Evolutionary conservation across 30 jellyfish, hydroid and myxozoan species (phyloP), one percentile per base, ranked within the genome.

Genomic region (Nemopilema nomurai): DNA sequence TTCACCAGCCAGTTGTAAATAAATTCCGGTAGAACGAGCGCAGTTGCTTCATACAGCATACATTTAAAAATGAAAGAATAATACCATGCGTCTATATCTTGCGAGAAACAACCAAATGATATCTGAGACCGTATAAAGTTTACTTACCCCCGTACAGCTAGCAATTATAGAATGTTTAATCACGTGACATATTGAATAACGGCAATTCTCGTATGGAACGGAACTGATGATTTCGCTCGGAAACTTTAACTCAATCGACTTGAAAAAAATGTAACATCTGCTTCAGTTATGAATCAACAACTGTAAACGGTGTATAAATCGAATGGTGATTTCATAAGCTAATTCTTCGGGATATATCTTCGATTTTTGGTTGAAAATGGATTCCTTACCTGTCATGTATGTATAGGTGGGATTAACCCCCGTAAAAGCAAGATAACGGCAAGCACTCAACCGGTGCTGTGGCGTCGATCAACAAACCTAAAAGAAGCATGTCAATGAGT

Each of bases 391-490:
- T 30, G 21, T 57, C 77, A 20, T 18, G 66, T 21, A 27, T 28
- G 62, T 53, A 20, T 26, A 18, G 23, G 21, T 31, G 66, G 77
- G 62, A 57, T 74, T 68, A 7, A 62, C 87, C 87, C 87, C 87
- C 87, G 87, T 77, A 77, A n/a, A 18, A 53, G 18, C 23, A 51
- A 49, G 85, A 76, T 76, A 76, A 77, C 87, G 78, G 87, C 87
- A 62, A 77, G 78, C 87, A 77, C 78, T 77, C 87, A 70, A 82
- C 90, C 90, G 83, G 90, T 69, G 90, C 77, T 68, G 90, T 69
- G 90, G 90, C 90, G 90, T 82, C 90, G 63, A 82, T 70, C 90
- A 82, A 82, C 90, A 82, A 82, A 52, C 81, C 51, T 51, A 51
- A 69, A 70, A 82, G 78, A 63, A 62, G 79, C 90, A 69, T 70